Conservation (phyloP, 2,113 vertebrate species). For the Ciconia stormi region DNA sequence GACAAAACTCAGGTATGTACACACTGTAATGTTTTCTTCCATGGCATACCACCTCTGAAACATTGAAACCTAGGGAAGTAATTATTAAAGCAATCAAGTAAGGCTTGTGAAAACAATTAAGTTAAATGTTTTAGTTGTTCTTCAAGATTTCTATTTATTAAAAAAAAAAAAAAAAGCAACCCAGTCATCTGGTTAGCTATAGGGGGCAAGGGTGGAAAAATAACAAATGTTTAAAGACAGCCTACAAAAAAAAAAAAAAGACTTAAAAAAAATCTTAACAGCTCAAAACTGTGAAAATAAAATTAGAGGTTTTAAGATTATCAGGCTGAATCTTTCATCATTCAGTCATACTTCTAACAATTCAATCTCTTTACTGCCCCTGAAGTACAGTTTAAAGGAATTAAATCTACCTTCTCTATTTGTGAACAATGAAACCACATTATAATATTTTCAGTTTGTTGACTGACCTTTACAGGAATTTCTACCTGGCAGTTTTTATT, state of each 20-base stretch:
- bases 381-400: not conserved
- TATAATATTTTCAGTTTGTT: not conserved
- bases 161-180: not conserved
- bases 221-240: conserved; percentile 15
- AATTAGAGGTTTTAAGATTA: not conserved
- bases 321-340: not conserved
- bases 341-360: not conserved
- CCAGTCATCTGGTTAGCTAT: conserved; percentile 26
- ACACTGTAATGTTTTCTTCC: conserved; percentile 29
- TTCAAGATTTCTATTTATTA: conserved; percentile 7
- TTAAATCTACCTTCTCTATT: conserved; percentile 9
- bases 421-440: not conserved
- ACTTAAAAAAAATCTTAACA: not conserved
- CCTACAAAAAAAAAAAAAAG: not conserved
- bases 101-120: conserved; percentile 64
- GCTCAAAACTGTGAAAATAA: not conserved
- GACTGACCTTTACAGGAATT: not conserved
- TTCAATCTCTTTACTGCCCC: not conserved
- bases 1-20: not conserved
- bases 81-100: conserved; percentile 62
- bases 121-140: conserved; percentile 39
- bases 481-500: not conserved
- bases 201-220: not conserved
- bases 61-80: conserved; percentile 29
- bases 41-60: conserved; percentile 31